Base-by-base conservation (phyloP, 1,140 invertebrate species). In the Bombus difficillimus region DNA sequence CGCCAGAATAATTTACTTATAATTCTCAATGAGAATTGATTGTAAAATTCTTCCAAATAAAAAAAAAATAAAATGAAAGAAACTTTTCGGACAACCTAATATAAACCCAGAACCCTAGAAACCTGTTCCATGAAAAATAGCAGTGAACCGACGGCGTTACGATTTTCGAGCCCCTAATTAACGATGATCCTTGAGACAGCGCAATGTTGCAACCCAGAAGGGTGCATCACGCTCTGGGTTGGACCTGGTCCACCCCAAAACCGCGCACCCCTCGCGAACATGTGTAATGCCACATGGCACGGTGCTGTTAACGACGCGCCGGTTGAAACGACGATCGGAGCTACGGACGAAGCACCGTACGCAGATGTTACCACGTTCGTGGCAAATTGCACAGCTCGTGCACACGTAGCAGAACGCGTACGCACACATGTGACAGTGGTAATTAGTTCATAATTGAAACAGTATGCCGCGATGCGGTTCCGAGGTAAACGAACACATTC, bases 381-480 rank as follows among this genome's bases (percentile, higher is more conserved):
- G 59, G 59, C 93, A 94, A 81, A 94, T 93, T 94, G 90, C 92
- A 88, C 85, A 83, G 47, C 47, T 53, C 47, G 47, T 53, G 47
- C 82, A 83, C 87, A 82, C 82, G 88, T 89, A 87, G 85, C 22
- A 79, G 71, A 37, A 39, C 43, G 43, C 47, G 32, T n/a, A 13
- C 18, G 47, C 39, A 34, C 13, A 39, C 25, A 39, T 5, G 53
- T 18, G 22, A 3, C 32, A 10, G 76, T 77, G 86, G 91, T 93
- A 93, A 95, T 95, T 93, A 94, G 92, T 91, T 91, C 89, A 90
- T 94, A 93, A 95, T 94, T 94, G 90, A 94, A 93, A 92, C 90
- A 43, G 77, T 28, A n/a, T n/a, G 59, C 28, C 59, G 10, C 59
- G 59, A 62, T 62, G 59, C 28, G 10, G 59, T 62, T n/a, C 12